Evolutionary conservation across 2,113 vertebrate species (phyloP), one percentile per base, ranked within the genome.

Genomic region (Neodon shergylaensis): DNA sequence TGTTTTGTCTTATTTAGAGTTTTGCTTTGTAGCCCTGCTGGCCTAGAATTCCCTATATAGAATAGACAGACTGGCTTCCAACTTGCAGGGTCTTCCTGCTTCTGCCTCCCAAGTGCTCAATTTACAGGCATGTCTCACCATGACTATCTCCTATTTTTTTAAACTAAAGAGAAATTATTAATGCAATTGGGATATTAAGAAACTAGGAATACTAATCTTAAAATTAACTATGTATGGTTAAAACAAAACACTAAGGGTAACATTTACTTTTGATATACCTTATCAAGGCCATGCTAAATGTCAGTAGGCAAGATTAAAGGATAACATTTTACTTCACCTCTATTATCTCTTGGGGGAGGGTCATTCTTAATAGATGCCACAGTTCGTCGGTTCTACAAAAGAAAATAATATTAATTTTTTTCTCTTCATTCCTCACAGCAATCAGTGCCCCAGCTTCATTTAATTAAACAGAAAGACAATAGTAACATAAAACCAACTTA

Each of bases 281-380:
- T 47, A 33, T 70, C 9, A 88, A 52, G 31, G 24, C 22, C 65
- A 92, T 54, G 91, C 44, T 88, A 81, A 58, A 74, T 58, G 39
- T 49, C 39, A 84, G 17, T 74, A 95, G 83, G 58, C 3, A 68
- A 63, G 96, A 90, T 33, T 74, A 81, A 72, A 54, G 79, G 49
- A 19, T 21, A 74, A 52, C 65, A 42, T 81, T 94, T 87, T 97
- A 88, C 52, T 97, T 89, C 98, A 99, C 99, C 99, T 99, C 99
- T 99, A 97, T 99, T 99, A 97, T 99, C 99, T 97, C 99, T 99
- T 33, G 98, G 97, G 96, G 99, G 98, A 8, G 97, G 97, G 13
- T 99, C 99, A 97, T 99, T 98, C 97, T 99, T 99, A 92, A 98
- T 9, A 97, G 99, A 96, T 31, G 97, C 96, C 87, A 99, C 98